Evolutionary conservation across 2,113 vertebrate species (phyloP), one percentile per base, ranked within the genome.

Genomic region (Pelusios castaneus): DNA sequence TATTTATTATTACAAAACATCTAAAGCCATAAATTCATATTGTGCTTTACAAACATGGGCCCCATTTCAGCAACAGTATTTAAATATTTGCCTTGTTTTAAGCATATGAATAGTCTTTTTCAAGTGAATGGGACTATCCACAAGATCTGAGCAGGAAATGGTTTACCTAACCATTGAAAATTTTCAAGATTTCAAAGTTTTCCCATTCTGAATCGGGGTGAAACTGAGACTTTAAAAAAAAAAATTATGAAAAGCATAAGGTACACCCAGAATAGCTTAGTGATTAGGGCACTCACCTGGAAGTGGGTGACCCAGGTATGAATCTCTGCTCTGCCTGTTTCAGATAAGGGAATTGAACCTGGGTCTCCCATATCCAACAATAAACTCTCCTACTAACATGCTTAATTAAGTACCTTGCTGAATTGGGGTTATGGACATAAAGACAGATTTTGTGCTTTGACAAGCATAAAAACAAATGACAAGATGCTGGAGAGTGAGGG

Each of bases 81-180:
- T 91, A 82, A 80, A 56, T 6, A n/a, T 90, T 76, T 89, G 12
- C 80, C 88, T 91, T 85, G 34, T 49, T 88, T 82, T 54, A 83
- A 89, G 55, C 43, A 77, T 84, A 91, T 87, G 58, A 95, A 91
- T 49, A 89, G 87, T 29, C 87, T 87, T 31, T 45, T n/a, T 89
- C 84, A 85, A 84, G 52, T 78, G 0, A 0, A 73, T 56, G 91
- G 82, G 56, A 78, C 21, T 67, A 5, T 43, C 90, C 11, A 2
- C 63, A 38, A 10, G n/a, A 38, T 70, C 63, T 70, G 63, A 17
- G 63, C 63, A 70, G 63, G 63, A 70, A 70, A 38, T 38, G 34
- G 4, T 70, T 16, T 70, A 22, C 63, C 63, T 70, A 70, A 22
- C n/a, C 5, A 22, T 70, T 70, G 63, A 70, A 70, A 38, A 70